Evolutionary conservation across 2,113 vertebrate species (phyloP).

Genomic region (Bufo gargarizans): DNA sequence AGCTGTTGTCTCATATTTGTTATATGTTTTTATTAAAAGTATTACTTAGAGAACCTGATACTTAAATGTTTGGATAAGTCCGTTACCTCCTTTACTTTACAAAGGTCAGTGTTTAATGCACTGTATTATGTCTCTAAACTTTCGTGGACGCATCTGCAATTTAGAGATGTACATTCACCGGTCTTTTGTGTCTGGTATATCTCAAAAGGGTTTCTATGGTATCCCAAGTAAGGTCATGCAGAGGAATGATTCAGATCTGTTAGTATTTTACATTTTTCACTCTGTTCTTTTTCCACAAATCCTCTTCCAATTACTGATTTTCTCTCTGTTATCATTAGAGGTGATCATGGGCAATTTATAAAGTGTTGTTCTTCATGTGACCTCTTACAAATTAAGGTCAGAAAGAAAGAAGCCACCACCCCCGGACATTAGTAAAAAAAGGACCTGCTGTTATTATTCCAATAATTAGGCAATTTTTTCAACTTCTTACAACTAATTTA

Average conservation of each 20-base stretch:
- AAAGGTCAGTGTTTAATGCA: constrained; percentile 34
- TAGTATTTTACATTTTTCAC: constrained; percentile 51
- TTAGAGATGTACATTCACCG: constrained; percentile 27
- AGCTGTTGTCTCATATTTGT: constrained; percentile 41
- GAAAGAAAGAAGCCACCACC: not conserved
- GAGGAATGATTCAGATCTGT: constrained; percentile 29
- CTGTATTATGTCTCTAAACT: constrained; percentile 27
- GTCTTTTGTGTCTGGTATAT: constrained; percentile 47
- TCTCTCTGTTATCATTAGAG: constrained; percentile 18
- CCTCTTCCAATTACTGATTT: constrained; percentile 32
- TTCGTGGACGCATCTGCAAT: not conserved
- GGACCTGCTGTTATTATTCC: not conserved
- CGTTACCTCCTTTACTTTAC: constrained; percentile 33
- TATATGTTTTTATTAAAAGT: constrained; percentile 45
- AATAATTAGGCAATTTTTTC: not conserved
- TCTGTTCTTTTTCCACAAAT: constrained; percentile 35
- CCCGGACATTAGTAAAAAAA: not conserved
- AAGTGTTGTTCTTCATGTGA: constrained; percentile 16
- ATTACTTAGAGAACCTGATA: constrained; percentile 30
- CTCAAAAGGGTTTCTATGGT: constrained; percentile 28
- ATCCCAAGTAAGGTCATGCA: constrained; percentile 16
- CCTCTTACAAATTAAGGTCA: constrained; percentile 20
- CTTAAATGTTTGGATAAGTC: constrained; percentile 44
- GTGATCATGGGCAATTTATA: constrained; percentile 39
- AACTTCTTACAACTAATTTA: not conserved